Percentiles rank a stretch among this genome's conserved stretches.
Evolutionary conservation across 2,113 vertebrate species (phyloP).

Genomic region (Anarhynchus alexandrinus): DNA sequence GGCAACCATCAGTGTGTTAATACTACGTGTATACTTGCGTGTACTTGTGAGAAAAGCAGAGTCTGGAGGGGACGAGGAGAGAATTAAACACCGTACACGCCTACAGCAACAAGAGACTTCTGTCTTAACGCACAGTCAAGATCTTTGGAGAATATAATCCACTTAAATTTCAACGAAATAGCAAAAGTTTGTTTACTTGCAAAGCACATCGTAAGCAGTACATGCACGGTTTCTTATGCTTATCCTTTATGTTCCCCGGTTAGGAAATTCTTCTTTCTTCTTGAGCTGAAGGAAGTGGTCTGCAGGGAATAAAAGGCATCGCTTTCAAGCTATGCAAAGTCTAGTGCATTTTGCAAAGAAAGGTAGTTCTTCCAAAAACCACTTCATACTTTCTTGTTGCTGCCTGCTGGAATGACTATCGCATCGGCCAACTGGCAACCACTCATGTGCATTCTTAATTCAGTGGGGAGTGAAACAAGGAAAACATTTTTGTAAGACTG

Average conservation of each 20-base stretch:
- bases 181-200: not conserved
- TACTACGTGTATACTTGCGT: not conserved
- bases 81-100: not conserved
- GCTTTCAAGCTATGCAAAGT: conserved; percentile 26
- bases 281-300: conserved; percentile 44
- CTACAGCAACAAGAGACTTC: not conserved
- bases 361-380: conserved; percentile 46
- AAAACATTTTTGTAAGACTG: conserved; percentile 74
- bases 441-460: conserved; percentile 60
- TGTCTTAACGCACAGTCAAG: not conserved
- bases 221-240: not conserved
- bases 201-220: not conserved
- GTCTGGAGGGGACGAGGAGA: not conserved
- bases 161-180: not conserved
- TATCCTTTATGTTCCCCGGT: not conserved
- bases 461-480: conserved; percentile 65
- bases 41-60: not conserved
- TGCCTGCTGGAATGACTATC: conserved; percentile 55
- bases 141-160: not conserved
- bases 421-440: conserved; percentile 68
- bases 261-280: conserved; percentile 44
- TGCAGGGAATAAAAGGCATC: conserved; percentile 54
- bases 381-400: conserved; percentile 61
- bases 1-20: not conserved
- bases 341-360: conserved; percentile 5